These are phyloP conservation scores for Sinocyclocheilus anophthalmus DNA, from an alignment of 2,113 vertebrate genomes.

Conservation along the genomic window DNA sequence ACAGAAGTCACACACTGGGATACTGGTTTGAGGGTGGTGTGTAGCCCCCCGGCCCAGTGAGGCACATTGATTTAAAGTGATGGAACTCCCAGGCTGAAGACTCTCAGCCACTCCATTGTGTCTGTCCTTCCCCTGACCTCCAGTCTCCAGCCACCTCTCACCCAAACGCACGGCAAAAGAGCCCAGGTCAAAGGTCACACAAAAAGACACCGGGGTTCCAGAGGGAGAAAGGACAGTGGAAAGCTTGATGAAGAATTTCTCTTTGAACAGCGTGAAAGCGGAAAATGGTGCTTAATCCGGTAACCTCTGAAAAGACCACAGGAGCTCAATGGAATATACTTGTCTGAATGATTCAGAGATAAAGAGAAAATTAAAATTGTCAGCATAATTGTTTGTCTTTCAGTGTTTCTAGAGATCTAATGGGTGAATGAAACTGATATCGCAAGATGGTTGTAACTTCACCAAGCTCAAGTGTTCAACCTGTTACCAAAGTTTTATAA, in stretches of 20 bases:
- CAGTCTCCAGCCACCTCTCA: slow-evolving; percentile 50
- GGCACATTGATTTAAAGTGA: slow-evolving; percentile 51
- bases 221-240: slow-evolving; percentile 23
- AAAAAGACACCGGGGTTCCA: slow-evolving; percentile 28
- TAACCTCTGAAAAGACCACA: slow-evolving; percentile 6
- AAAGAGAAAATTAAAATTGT: background rate
- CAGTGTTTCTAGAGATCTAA: background rate
- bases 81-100: slow-evolving; percentile 33
- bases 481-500: background rate
- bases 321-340: slow-evolving; percentile 10
- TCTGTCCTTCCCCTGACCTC: slow-evolving; percentile 46
- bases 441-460: background rate
- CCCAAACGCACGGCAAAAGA: slow-evolving; percentile 38
- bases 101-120: slow-evolving; percentile 42
- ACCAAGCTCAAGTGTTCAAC: background rate
- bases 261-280: slow-evolving; percentile 13
- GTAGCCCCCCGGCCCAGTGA: slow-evolving; percentile 11
- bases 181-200: slow-evolving; percentile 46
- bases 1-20: background rate
- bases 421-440: background rate
- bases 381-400: background rate
- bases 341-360: background rate
- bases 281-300: slow-evolving; percentile 24
- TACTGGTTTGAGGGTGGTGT: slow-evolving; percentile 14
- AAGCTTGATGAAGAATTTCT: slow-evolving; percentile 19